These are phyloP conservation scores for Caenorhabditis latens DNA, from an alignment of 1,140 invertebrate species.

Conservation along the genomic window DNA sequence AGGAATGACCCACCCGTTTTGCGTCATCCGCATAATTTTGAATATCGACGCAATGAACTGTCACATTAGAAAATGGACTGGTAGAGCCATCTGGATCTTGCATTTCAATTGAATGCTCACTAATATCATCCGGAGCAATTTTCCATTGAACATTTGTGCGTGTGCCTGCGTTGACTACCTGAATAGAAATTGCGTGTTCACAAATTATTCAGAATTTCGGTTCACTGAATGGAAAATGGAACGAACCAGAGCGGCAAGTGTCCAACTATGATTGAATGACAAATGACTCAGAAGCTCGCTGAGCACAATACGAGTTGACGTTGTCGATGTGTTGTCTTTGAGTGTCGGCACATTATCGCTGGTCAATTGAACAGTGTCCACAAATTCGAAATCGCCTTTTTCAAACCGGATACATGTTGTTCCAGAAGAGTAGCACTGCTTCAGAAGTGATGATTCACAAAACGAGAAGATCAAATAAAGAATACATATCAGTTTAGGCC, in stretches of 20 bases:
- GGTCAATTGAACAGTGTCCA: conserved; percentile 29
- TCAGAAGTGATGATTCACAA: not conserved
- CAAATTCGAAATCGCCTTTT: conserved; percentile 20
- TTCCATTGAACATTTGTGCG: conserved; percentile 39
- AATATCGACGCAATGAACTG: conserved; percentile 47
- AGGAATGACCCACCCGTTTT: conserved; percentile 44
- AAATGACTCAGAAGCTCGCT: conserved; percentile 46
- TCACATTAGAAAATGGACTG: conserved; percentile 21
- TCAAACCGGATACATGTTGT: conserved; percentile 10
- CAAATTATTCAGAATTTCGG: conserved; percentile 39
- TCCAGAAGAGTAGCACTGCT: conserved; percentile 40
- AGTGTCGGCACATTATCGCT: conserved; percentile 28
- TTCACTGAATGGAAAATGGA: not conserved
- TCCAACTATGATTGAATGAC: conserved; percentile 48
- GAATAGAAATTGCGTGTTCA: conserved; percentile 46
- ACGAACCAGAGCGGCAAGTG: conserved; percentile 33
- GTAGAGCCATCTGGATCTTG: conserved; percentile 29
- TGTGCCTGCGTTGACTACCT: conserved; percentile 41
- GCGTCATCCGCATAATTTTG: conserved; percentile 45
- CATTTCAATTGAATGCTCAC: conserved; percentile 34
- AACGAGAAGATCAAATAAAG: not conserved
- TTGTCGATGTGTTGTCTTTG: not conserved
- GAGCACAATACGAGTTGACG: conserved; percentile 38
- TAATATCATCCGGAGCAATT: conserved; percentile 4
- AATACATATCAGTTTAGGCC: not conserved